Evolutionary conservation across 23 tunicate species (phyloP), one percentile per base, ranked within the genome.

Genomic region (Styela plicata): DNA sequence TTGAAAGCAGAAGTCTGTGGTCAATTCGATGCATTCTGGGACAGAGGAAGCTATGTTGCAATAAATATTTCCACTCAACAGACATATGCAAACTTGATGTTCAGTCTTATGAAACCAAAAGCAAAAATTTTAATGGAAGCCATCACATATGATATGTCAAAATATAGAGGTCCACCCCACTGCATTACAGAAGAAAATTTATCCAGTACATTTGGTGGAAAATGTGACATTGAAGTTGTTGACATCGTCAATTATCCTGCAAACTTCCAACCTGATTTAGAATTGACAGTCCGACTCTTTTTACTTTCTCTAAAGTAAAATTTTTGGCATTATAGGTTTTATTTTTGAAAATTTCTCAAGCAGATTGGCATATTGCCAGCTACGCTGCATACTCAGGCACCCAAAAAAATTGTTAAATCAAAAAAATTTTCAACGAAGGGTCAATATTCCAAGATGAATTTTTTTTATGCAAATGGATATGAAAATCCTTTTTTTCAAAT

Each of bases 11-110:
- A 83, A 17, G 18, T 86, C 1, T 31, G 80, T 73, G 91, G 90
- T 31, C 74, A 76, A 24, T 86, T 86, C 82, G 85, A 91, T 83
- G 97, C 78, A 21, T 36, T 86, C 10, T 91, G 90, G 90, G 97
- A 91, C 70, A 37, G 91, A 34, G 97, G 79, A 2, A 34, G 87
- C 2, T 78, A 86, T n/a, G 87, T 70, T 23, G 90, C 97, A 1
- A 79, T 91, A 2, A 73, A 86, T 63, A 65, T 75, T 3, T 30
- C 70, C 18, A 24, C 70, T 21, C 78, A 81, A 64, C 20, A 31
- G 3, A 52, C 77, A n/a, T 91, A 91, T 73, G 85, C 65, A n/a
- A 36, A 63, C 16, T 20, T 73, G 16, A 82, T 91, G 79, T 63
- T 28, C 19, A 31, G 69, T 2, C 25, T 86, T 34, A 78, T 91